A percentile compares a stretch with the other conserved stretches of the same genome.
Conservation (phyloP, 2,797 vertebrate genomes). For the Remorina albescens region DNA sequence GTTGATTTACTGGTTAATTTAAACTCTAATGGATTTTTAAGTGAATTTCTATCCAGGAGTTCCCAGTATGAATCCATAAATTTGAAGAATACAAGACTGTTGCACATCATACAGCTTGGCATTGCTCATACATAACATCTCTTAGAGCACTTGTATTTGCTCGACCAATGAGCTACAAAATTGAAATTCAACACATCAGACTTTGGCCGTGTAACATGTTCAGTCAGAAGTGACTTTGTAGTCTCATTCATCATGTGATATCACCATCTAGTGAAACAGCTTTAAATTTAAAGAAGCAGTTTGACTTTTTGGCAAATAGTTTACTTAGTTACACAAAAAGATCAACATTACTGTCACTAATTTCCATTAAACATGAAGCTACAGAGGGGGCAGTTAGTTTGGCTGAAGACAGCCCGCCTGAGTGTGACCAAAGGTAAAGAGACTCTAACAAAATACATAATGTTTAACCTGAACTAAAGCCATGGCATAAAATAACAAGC, state of each 20-base stretch:
- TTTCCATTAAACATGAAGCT: not conserved
- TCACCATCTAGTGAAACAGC: constrained; percentile 1
- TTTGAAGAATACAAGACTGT: constrained; percentile 16
- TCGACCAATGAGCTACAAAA: constrained; percentile 57
- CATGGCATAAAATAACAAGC: not conserved
- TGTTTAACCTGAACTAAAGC: not conserved
- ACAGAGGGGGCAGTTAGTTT: not conserved
- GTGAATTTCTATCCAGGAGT: constrained; percentile 10
- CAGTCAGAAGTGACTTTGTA: constrained; percentile 5
- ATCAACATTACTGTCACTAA: not conserved
- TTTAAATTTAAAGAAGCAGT: constrained; percentile 20
- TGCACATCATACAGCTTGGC: not conserved
- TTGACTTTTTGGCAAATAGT: constrained; percentile 4
- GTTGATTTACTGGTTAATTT: constrained; percentile 31
- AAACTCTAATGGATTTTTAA: constrained; percentile 47
- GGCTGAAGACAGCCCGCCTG: not conserved
- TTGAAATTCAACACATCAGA: constrained; percentile 45
- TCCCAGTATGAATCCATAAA: constrained; percentile 21
- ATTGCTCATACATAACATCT: constrained; percentile 41
- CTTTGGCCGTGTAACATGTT: constrained; percentile 25
- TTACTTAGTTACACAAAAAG: too few relatives aligned
- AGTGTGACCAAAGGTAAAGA: not conserved
- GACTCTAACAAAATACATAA: not conserved
- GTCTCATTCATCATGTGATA: constrained; percentile 15
- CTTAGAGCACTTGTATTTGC: constrained; percentile 44